Evolutionary conservation across 2,888 invertebrate genomes (phyloP), one percentile per base, ranked within the genome.

Genomic region (Xiphydria camelus): DNA sequence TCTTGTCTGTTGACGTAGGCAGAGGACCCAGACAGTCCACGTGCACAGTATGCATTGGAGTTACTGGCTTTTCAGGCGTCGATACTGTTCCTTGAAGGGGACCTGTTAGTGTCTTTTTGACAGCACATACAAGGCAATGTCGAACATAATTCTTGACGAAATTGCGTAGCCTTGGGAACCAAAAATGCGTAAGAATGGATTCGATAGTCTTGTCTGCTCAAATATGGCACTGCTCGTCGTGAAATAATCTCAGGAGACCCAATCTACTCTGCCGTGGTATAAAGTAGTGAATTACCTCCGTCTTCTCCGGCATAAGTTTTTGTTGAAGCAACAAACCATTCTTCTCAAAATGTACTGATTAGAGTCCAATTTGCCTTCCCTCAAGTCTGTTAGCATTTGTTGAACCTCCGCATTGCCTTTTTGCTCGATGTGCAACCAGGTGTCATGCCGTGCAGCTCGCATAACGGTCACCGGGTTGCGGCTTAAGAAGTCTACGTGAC

Each of bases 401-500:
- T 42, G 41, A 7, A 44, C 40, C 49, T 58, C 55, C 10, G 37
- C 42, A 23, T 47, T 48, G n/a, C 49, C 49, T 40, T 51, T 52
- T 29, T 57, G 58, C 39, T 53, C 59, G 17, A 51, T 52, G 25
- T 49, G 38, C 6, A 47, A 37, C 59, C 48, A 55, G 22, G 42
- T 43, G 6, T 53, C n/a, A n/a, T n/a, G n/a, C n/a, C n/a, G 22
- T 36, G 45, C 6, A 14, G 45, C 9, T 18, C 19, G 22, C 12
- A 26, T 9, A 12, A 41, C 31, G 7, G 9, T 21, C 4, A 43
- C 33, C 18, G 47, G 56, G 31, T 61, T 59, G 4, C 61, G 36
- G 29, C 61, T 62, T n/a, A 60, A 32, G 2, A 51, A 50, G 39
- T 62, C 60, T 3, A 57, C 58, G 40, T 61, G 60, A 3, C 36